Evolutionary conservation across 2,797 vertebrate species (phyloP).

Genomic region (Pipistrellus kuhlii): DNA sequence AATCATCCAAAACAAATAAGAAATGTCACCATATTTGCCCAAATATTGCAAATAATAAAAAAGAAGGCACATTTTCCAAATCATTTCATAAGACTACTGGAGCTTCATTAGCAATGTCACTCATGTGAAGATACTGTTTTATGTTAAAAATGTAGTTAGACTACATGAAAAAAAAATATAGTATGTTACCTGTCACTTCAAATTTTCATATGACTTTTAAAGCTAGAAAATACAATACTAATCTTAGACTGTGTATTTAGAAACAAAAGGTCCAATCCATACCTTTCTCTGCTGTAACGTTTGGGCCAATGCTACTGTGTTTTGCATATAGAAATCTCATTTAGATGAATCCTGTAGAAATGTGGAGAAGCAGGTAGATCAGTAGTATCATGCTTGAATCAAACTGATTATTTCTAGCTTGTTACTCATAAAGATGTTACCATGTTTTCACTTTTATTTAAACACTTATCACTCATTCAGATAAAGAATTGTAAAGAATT

Average conservation of each 20-base stretch:
- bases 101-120: not conserved
- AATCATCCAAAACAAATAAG: not conserved
- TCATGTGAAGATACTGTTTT: not conserved
- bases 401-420: not conserved
- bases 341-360: not conserved
- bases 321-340: not conserved
- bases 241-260: not conserved
- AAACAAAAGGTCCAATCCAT: not conserved
- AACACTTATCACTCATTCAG: not conserved
- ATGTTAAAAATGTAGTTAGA: not conserved
- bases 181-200: not conserved
- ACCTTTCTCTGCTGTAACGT: not conserved
- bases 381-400: not conserved
- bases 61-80: not conserved
- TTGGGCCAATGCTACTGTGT: not conserved
- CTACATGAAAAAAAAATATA: not conserved
- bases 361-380: not conserved
- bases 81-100: not conserved
- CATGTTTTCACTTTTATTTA: not conserved
- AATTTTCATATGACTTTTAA: conserved; percentile 34
- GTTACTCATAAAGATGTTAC: not conserved
- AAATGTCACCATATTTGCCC: not conserved
- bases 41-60: not conserved
- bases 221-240: not conserved
- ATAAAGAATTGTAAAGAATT: not conserved